Evolutionary conservation across 2,797 vertebrate genomes (phyloP), one percentile per base, ranked within the genome.

Genomic region (Gadopsis bispinosus): DNA sequence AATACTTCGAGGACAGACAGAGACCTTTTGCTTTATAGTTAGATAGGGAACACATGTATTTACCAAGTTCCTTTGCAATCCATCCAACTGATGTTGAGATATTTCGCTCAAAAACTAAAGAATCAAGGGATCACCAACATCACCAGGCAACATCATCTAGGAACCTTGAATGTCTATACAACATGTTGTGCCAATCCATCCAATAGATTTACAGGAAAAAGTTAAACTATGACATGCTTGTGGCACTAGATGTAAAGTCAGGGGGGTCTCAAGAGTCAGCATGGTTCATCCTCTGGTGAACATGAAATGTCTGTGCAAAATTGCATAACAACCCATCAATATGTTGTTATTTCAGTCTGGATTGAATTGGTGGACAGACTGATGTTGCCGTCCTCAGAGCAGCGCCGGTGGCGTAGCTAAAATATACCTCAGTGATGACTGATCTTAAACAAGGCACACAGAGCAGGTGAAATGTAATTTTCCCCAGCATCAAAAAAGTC

Each of bases 371-470:
- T 7, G 3, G 35, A 47, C 37, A 55, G 35, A n/a, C 50, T 11
- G n/a, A 53, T 3, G 54, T 7, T 54, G 20, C 33, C 29, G 16
- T 54, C 2, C 17, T 45, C 13, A 51, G 33, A 31, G 41, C 41
- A 9, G 20, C 0, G 13, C 14, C 0, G 13, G 22, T 47, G 19
- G 6, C 20, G 3, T 53, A 6, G 14, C 50, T 64, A 53, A 71
- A 64, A 65, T 43, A 70, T n/a, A 61, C 55, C 29, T 53, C 37
- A 50, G 29, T 56, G 48, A 69, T 60, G 7, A 75, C 17, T 37
- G 14, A 59, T 64, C 66, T 68, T 56, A 53, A 66, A 69, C 5
- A 41, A 66, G 50, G 69, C 63, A 74, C 56, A 41, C n/a, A 55
- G 19, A 70, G 45, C 37, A 39, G 54, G 31, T 60, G 19, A 79